phyloP scores from a whole-genome alignment of 2,113 vertebrate species.

The Arothron firmamentum region DNA sequence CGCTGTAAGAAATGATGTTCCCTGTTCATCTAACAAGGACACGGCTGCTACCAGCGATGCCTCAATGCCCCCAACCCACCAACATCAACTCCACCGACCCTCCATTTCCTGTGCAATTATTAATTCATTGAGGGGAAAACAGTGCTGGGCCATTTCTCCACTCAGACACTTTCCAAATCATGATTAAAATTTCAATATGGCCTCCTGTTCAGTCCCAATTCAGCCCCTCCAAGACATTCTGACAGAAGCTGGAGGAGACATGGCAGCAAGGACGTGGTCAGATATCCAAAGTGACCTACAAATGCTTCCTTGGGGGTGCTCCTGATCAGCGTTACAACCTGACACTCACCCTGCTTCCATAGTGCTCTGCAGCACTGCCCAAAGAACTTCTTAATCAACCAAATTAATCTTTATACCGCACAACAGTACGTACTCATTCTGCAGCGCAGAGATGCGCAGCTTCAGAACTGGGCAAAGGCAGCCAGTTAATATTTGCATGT shows the following conservation, averaged over 20 bases:
- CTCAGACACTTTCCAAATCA: conserved; percentile 58
- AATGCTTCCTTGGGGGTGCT: conserved; percentile 20
- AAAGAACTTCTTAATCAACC: conserved; percentile 4
- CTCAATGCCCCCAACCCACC: conserved; percentile 21
- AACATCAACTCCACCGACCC: conserved; percentile 43
- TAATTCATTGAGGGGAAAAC: conserved; percentile 60
- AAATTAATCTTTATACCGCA: conserved; percentile 11
- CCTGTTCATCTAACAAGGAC: conserved; percentile 31
- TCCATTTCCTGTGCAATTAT: conserved; percentile 44
- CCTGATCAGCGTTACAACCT: conserved; percentile 1
- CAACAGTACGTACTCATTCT: conserved; percentile 4
- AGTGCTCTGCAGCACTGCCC: conserved; percentile 10
- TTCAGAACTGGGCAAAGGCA: conserved; percentile 19
- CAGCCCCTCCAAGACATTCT: conserved; percentile 51
- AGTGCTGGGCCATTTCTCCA: conserved; percentile 50
- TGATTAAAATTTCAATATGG: conserved; percentile 73
- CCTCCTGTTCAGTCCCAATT: conserved; percentile 70
- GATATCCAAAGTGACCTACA: conserved; percentile 35
- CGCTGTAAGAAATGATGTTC: conserved; percentile 16
- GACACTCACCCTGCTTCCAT: conserved; percentile 1
- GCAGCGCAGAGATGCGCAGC: neutral
- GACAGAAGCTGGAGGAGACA: conserved; percentile 46
- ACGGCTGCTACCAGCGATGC: conserved; percentile 32
- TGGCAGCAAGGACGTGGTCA: conserved; percentile 39
- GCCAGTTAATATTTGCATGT: conserved; percentile 47